phyloP scores from a whole-genome alignment of 53 echinoderm and acorn worm species.

The Apostichopus leukothele region DNA sequence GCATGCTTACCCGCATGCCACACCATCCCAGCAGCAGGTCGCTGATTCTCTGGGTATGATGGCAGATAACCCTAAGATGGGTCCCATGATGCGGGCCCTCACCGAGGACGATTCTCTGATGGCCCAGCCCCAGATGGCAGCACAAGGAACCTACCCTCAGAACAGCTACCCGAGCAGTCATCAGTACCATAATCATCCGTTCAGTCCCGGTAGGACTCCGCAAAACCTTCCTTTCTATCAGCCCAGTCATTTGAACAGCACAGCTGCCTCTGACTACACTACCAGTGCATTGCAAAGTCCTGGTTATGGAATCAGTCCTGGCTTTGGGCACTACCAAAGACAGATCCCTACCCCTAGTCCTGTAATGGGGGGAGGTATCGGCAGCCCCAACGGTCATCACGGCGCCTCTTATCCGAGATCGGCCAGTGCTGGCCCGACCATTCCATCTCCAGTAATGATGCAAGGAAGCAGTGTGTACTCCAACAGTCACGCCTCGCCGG shows the following conservation, averaged over 20 bases:
- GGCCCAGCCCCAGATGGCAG: not conserved
- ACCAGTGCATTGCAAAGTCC: slow-evolving; percentile 40
- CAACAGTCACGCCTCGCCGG: not conserved
- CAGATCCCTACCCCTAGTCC: slow-evolving; percentile 75
- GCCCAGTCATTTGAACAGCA: slow-evolving; percentile 59
- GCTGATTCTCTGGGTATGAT: slow-evolving; percentile 32
- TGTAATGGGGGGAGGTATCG: slow-evolving; percentile 62
- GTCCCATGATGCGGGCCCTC: slow-evolving; percentile 88
- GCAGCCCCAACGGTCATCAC: slow-evolving; percentile 80
- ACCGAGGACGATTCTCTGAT: slow-evolving; percentile 73
- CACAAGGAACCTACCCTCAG: slow-evolving; percentile 36
- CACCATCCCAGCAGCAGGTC: slow-evolving; percentile 10
- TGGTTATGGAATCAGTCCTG: slow-evolving; percentile 54
- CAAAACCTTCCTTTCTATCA: slow-evolving; percentile 62
- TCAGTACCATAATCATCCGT: slow-evolving; percentile 42
- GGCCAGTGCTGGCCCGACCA: slow-evolving; percentile 73
- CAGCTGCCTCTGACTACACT: slow-evolving; percentile 9
- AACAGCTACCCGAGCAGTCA: slow-evolving; percentile 39
- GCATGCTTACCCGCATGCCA: slow-evolving; percentile 28
- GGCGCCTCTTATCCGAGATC: slow-evolving; percentile 61
- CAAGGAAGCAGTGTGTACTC: slow-evolving; percentile 77
- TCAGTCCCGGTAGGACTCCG: slow-evolving; percentile 50
- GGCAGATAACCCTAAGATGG: slow-evolving; percentile 72
- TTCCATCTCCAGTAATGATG: slow-evolving; percentile 85
- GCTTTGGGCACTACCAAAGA: slow-evolving; percentile 66